phyloP scores from a whole-genome alignment of 2,113 vertebrate species.

The Myotis lucifugus region DNA sequence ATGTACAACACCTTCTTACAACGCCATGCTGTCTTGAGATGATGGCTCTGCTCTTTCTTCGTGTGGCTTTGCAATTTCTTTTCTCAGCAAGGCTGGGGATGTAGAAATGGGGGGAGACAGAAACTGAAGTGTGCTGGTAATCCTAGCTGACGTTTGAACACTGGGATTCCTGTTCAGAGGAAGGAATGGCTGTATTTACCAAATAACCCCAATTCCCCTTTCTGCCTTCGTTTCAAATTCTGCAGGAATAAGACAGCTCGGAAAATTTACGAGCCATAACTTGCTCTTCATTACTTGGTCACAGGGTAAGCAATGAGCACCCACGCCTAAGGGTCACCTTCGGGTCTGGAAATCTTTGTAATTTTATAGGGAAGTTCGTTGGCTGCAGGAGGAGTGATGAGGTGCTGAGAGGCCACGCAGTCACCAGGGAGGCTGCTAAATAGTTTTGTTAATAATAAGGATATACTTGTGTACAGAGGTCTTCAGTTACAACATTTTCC shows the following conservation, averaged over 20 bases:
- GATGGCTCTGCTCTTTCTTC: constrained; percentile 6
- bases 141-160: neutral
- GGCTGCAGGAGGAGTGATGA: constrained; percentile 33
- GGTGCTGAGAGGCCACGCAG: neutral
- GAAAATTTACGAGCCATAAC: constrained; percentile 52
- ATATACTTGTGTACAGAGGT: neutral
- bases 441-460: constrained; percentile 31
- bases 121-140: constrained; percentile 14
- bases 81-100: neutral
- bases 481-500: neutral
- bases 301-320: neutral
- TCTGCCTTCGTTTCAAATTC: constrained; percentile 28
- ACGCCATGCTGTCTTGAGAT: neutral
- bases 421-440: neutral
- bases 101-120: constrained; percentile 18
- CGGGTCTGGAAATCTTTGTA: constrained; percentile 30
- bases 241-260: constrained; percentile 51
- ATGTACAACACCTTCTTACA: neutral
- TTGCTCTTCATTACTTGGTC: constrained; percentile 49
- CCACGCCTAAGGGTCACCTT: constrained; percentile 6
- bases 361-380: constrained; percentile 47
- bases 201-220: neutral
- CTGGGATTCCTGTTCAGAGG: neutral
- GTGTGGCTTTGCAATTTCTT: neutral
- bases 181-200: constrained; percentile 8